Evolutionary conservation across 2,113 vertebrate genomes (phyloP).

Genomic region (Campylomormyrus numenius): DNA sequence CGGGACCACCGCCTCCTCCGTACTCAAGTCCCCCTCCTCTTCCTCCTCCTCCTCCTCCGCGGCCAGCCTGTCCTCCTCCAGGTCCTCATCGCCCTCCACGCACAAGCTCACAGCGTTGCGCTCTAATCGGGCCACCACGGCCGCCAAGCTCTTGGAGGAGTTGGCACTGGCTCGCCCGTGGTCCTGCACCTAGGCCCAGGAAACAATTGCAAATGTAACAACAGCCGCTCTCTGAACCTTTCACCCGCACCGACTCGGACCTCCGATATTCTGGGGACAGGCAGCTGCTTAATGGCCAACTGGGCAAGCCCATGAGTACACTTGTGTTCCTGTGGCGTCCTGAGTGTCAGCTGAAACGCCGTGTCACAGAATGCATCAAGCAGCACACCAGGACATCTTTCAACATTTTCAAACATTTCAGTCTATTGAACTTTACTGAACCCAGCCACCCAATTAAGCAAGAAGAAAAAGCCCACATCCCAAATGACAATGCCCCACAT

Average conservation of each 20-base stretch:
- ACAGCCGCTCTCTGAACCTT: not conserved
- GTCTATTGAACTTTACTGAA: not conserved
- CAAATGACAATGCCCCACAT: not conserved
- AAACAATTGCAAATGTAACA: conserved; percentile 21
- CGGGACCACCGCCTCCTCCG: conserved; percentile 76
- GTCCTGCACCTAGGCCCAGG: conserved; percentile 53
- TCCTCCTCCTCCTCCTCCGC: conserved; percentile 59
- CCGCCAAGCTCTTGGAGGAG: conserved; percentile 83
- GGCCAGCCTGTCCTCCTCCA: conserved; percentile 57
- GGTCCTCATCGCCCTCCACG: conserved; percentile 63
- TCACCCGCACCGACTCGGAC: not conserved
- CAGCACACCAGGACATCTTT: not conserved
- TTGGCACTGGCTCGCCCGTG: conserved; percentile 58
- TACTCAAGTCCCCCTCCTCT: conserved; percentile 48
- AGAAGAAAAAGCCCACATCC: not conserved
- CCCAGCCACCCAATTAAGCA: not conserved
- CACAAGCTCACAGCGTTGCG: conserved; percentile 66
- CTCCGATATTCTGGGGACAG: not conserved
- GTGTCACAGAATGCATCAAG: not conserved
- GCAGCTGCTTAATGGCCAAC: not conserved
- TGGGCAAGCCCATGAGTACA: not conserved
- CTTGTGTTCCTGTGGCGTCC: not conserved
- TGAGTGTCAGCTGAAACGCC: not conserved
- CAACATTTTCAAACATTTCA: not conserved
- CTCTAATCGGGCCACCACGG: conserved; percentile 88